Conservation (phyloP, 2,888 invertebrate species). For the Drosophila villosipedis region DNA sequence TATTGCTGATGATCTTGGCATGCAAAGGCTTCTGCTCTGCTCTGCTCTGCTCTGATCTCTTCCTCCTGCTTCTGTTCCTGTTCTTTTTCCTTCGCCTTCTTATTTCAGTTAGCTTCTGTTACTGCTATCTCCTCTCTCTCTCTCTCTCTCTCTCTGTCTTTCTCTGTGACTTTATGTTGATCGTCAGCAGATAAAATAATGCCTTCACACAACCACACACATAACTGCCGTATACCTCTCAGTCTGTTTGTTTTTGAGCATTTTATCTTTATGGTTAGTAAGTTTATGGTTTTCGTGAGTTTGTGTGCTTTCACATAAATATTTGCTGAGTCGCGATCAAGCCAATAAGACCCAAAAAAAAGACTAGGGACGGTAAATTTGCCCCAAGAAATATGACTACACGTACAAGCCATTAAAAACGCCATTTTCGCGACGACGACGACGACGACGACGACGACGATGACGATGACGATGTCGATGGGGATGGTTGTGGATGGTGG, state of each 20-base stretch:
- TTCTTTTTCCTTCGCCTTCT: slow-evolving; percentile 7
- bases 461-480: slow-evolving; percentile 16
- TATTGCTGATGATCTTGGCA: slow-evolving; percentile 37
- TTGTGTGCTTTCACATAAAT: slow-evolving; percentile 77
- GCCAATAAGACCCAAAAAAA: slow-evolving; percentile 47
- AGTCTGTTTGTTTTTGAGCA: slow-evolving; percentile 50
- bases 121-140: slow-evolving; percentile 25
- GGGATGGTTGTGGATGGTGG: slow-evolving; percentile 10
- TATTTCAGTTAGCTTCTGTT: slow-evolving; percentile 44
- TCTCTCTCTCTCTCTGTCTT: slow-evolving; percentile 28
- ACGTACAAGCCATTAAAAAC: slow-evolving; percentile 79
- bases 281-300: slow-evolving; percentile 76
- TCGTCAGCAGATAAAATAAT: slow-evolving; percentile 68
- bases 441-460: slow-evolving; percentile 23
- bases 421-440: slow-evolving; percentile 61
- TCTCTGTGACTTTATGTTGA: slow-evolving; percentile 60
- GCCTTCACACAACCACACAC: slow-evolving; percentile 29
- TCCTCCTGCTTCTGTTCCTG: slow-evolving; percentile 20
- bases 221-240: slow-evolving; percentile 10
- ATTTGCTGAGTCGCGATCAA: slow-evolving; percentile 56
- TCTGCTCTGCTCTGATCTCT: slow-evolving; percentile 3
- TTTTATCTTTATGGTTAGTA: slow-evolving; percentile 80
- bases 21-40: slow-evolving; percentile 18
- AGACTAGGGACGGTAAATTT: slow-evolving; percentile 44
- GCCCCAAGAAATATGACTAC: slow-evolving; percentile 76